Conservation (phyloP, 2,888 invertebrate genomes). For the Coelogynopora nodosa region DNA sequence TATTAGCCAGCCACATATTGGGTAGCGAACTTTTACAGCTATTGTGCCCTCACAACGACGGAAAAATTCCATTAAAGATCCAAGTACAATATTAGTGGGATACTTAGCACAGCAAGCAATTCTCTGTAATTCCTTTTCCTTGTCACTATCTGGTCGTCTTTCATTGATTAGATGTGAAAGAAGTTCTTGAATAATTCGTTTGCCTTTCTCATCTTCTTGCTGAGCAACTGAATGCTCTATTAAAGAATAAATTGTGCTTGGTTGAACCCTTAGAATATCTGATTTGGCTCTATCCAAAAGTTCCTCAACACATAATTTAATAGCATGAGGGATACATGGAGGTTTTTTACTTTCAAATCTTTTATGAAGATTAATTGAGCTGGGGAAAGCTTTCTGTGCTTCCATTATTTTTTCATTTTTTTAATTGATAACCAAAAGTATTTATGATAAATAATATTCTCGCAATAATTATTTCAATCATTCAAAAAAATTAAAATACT, state of each 20-base stretch:
- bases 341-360: constrained; percentile 39
- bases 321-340: constrained; percentile 11
- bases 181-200: constrained; percentile 26
- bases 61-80: constrained; percentile 26
- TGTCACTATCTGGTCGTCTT: constrained; percentile 25
- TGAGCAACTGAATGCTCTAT: background rate
- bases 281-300: constrained; percentile 17
- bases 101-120: constrained; percentile 24
- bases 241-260: constrained; percentile 25
- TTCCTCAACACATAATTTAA: constrained; percentile 22
- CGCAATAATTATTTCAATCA: too few relatives aligned
- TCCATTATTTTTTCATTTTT: background rate
- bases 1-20: constrained; percentile 33
- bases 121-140: constrained; percentile 27
- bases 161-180: constrained; percentile 24
- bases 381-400: constrained; percentile 19
- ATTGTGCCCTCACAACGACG: constrained; percentile 33
- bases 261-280: constrained; percentile 6
- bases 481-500: too few relatives aligned
- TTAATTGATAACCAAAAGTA: background rate
- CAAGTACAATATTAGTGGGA: constrained; percentile 26
- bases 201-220: constrained; percentile 34
- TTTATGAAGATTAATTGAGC: constrained; percentile 24
- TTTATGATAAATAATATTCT: too few relatives aligned
- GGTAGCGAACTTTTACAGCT: constrained; percentile 21